These are phyloP conservation scores for Cynaeus angustus DNA, from an alignment of 2,888 invertebrate species.

Conservation along the genomic window DNA sequence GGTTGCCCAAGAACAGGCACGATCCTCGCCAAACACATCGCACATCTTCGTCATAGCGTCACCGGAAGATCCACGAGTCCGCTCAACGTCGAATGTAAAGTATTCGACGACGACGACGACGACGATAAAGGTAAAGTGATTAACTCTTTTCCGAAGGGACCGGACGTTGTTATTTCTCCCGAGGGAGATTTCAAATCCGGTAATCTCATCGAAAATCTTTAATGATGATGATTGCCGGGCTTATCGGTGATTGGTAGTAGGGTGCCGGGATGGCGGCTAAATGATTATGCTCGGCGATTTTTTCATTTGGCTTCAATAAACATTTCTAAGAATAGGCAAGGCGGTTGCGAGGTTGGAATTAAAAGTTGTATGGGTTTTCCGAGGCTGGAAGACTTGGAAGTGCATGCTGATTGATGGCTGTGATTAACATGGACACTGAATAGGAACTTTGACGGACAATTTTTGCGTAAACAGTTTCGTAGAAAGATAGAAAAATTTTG, in stretches of 20 bases:
- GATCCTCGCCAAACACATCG: slow-evolving; percentile 77
- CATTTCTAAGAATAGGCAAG: slow-evolving; percentile 38
- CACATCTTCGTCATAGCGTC: slow-evolving; percentile 75
- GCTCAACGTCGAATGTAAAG: slow-evolving; percentile 73
- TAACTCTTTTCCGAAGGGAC: slow-evolving; percentile 18
- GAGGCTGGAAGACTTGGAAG: slow-evolving; percentile 36
- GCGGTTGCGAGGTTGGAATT: slow-evolving; percentile 33
- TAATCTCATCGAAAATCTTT: slow-evolving; percentile 58
- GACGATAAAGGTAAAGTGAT: slow-evolving; percentile 61
- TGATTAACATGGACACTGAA: too few species aligned
- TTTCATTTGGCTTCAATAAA: slow-evolving; percentile 24
- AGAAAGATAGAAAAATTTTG: too few species aligned
- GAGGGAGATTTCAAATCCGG: slow-evolving; percentile 45
- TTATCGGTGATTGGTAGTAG: slow-evolving; percentile 49
- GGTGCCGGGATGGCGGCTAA: slow-evolving; percentile 5
- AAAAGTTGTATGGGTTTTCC: slow-evolving; percentile 47
- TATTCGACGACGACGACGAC: slow-evolving; percentile 63
- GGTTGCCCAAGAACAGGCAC: slow-evolving; percentile 72
- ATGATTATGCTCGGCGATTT: slow-evolving; percentile 7
- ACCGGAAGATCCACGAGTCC: slow-evolving; percentile 77
- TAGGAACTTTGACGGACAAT: too few species aligned
- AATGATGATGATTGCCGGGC: slow-evolving; percentile 57
- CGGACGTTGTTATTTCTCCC: slow-evolving; percentile 36
- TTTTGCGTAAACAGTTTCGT: not conserved
- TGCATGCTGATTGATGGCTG: slow-evolving; percentile 37